Percentiles rank a stretch among this genome's conserved stretches.
phyloP scores from a whole-genome alignment of 2,888 invertebrate species.

The Lepetodrilus schrolli region DNA sequence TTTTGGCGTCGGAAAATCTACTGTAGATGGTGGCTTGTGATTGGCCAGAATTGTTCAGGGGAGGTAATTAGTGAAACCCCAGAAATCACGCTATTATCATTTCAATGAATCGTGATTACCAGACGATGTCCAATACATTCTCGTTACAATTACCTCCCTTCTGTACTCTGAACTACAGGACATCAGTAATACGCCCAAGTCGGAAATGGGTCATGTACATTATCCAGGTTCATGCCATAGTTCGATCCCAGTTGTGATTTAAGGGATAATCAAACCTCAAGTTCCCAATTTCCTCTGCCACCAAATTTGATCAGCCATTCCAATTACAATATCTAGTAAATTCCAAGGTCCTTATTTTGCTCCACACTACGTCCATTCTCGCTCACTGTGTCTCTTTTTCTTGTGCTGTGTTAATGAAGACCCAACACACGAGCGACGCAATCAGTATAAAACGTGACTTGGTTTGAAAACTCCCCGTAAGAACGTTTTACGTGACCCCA shows the following conservation, averaged over 20 bases:
- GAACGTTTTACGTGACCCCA: neutral
- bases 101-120: neutral
- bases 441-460: neutral
- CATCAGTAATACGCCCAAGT: neutral
- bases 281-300: neutral
- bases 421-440: neutral
- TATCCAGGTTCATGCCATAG: neutral
- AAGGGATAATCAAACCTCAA: neutral
- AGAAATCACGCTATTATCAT: neutral
- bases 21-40: neutral
- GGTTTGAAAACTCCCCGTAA: neutral
- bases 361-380: too few species aligned
- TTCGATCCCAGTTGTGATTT: neutral
- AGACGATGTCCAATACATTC: neutral
- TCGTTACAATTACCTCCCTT: neutral
- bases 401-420: neutral
- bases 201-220: neutral
- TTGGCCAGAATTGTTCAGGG: neutral
- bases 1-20: neutral
- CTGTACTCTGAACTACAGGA: neutral
- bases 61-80: neutral
- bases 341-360: neutral
- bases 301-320: neutral
- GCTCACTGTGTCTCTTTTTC: neutral
- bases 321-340: neutral